Base-by-base conservation (phyloP, 1,140 invertebrate species). In the Drosophila rhopaloa region DNA sequence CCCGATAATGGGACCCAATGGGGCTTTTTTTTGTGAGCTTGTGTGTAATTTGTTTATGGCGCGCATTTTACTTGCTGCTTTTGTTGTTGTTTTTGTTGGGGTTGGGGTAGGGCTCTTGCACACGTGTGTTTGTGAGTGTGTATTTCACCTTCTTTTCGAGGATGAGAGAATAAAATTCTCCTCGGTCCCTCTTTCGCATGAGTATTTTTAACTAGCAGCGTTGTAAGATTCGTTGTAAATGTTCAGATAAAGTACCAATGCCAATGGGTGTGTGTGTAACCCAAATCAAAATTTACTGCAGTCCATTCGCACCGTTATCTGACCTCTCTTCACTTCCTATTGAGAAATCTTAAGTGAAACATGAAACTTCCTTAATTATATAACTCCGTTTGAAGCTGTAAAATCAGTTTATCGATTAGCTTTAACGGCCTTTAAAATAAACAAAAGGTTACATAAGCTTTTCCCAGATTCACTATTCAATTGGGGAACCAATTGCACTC, bases 31-130 rank as follows among this genome's bases (percentile, higher is more conserved):
- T 48, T 24, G 63, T 56, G 16, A 32, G 50, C 43, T 53, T 51
- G 48, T 68, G 46, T 77, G 29, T 46, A 70, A 78, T 83, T 89
- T 88, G 84, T 83, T 88, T 88, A 88, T 89, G 84, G 84, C 83
- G 83, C 76, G 80, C 63, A 70, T 68, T 83, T 89, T 51, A 63
- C 47, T 58, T 57, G 65, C 48, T 48, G 67, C 54, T 65, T 41
- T 58, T 47, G 41, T 24, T 57, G 50, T 41, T 73, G 40, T 73
- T 44, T 48, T 41, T 51, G 71, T 68, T 86, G 72, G 59, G 76
- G 76, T 86, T 80, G 65, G 82, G 70, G 76, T 71, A 66, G 72
- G 72, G 61, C 70, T 16, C 47, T 61, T 53, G 35, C 35, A 11
- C 40, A 37, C 48, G 13, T 43, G 14, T 35, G 32, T 50, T 9